Base-by-base conservation (phyloP, 1,140 invertebrate species). In the Drosophila ironensis region DNA sequence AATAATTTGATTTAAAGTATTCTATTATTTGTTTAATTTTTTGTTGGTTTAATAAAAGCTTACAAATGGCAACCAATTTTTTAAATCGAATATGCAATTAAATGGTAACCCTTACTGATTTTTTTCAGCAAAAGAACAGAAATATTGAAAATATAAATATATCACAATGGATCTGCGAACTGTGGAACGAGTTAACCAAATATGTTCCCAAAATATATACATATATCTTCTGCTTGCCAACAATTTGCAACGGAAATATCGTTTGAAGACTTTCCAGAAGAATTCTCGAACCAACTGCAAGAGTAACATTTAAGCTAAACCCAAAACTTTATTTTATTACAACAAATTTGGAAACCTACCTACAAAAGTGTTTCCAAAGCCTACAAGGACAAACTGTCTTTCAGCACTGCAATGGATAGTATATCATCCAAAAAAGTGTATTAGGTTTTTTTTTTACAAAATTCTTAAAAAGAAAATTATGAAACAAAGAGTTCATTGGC, bases 11-110 rank as follows among this genome's bases (percentile, higher is more conserved):
- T 63, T 81, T 81, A 81, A 44, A 47, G 57, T 77, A 81, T 59
- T 63, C 67, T 77, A 82, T 81, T 72, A 82, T 81, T 84, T 81
- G 61, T 84, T 81, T 72, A 69, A 47, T 69, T 72, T 81, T 64
- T 74, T 50, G 54, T 84, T 81, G 57, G 77, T 72, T 81, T 72
- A 81, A 81, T 81, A 81, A 81, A 82, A 52, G 38, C 47, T 61
- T 61, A 53, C 30, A 47, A 42, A 54, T 48, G 64, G 53, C 53
- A 42, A 42, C 41, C 59, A 57, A 48, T n/a, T 27, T 30, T n/a
- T 42, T 60, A 24, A 60, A 54, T 17, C 37, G 17, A 50, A 50
- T 52, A 59, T 77, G 48, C 33, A 54, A 77, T 72, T 67, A 77
- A 48, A 72, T 72, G 68, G 53, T 63, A 60, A 69, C 54, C 42